Evolutionary conservation across 37 sponge, comb jelly and placozoan species (phyloP), one percentile per base, ranked within the genome.

Genomic region (Aphrocallistes beatrix): DNA sequence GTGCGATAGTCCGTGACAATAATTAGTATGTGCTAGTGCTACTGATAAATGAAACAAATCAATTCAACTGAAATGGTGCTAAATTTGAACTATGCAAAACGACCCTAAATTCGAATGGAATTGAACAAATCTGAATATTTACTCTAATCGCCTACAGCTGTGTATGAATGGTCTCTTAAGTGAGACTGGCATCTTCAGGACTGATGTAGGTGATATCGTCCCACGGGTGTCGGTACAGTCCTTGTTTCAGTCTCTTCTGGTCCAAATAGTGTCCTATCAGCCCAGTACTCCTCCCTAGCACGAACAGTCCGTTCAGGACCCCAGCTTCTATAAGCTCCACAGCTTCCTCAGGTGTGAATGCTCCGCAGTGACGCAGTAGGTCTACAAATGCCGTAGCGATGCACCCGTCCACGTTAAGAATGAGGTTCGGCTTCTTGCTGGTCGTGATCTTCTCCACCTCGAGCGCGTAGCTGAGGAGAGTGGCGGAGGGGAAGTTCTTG

Each of bases 361-460:
- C 93, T 30, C 94, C 93, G 38, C 94, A 89, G 86, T 91, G 69
- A 10, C 92, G 81, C 39, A 97, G 82, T n/a, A 97, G 92, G 83
- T 97, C 98, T 37, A 97, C 98, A 91, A 97, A 97, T 36, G 85
- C 86, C 1, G 89, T 89, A 28, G 93, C 98, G 39, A 97, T 97
- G 36, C 89, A 90, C 32, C 98, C 98, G 84, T 97, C 98, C 39
- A 97, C 98, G 91, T 97, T 97, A 89, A 97, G 83, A 81, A 97
- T 97, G 37, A 97, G 92, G 81, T 97, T 97, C 1, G 98, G 98
- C 88, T 94, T 97, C 93, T 96, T 96, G 38, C 92, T 60, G 23
- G 98, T 97, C 1, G 98, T 97, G 25, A 97, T 94, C 87, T 97
- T 97, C 87, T 97, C 98, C 40, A 97, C 98, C 48, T 92, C 90